phyloP scores from a whole-genome alignment of 2,888 invertebrate genomes.

The Diarsia mendica region DNA sequence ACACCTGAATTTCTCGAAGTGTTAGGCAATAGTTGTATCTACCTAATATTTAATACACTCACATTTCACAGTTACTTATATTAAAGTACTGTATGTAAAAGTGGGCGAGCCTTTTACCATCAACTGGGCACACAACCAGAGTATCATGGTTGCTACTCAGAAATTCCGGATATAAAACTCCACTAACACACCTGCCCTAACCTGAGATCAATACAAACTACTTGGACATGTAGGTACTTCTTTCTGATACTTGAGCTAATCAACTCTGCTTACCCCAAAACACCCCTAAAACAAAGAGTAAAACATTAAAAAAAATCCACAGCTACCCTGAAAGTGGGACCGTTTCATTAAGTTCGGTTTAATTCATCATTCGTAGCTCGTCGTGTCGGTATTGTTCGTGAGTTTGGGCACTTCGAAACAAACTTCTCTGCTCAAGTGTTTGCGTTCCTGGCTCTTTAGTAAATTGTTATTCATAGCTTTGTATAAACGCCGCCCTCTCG shows the following conservation, averaged over 20 bases:
- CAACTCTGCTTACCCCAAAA: not conserved
- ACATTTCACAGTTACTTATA: no score
- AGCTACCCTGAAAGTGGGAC: conserved; percentile 50
- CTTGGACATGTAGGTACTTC: not conserved
- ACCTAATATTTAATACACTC: no score
- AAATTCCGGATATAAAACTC: not conserved
- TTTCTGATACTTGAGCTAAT: not conserved
- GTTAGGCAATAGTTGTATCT: not conserved
- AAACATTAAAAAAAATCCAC: conserved; percentile 35
- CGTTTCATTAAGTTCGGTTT: conserved; percentile 69
- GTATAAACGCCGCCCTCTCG: conserved; percentile 84
- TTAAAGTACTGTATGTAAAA: not conserved
- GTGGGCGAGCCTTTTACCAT: not conserved
- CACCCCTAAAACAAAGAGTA: conserved; percentile 16
- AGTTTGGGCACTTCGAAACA: conserved; percentile 88
- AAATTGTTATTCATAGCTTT: conserved; percentile 90
- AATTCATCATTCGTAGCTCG: conserved; percentile 80
- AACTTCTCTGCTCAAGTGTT: conserved; percentile 88
- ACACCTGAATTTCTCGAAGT: not conserved
- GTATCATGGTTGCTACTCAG: not conserved
- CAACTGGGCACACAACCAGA: not conserved
- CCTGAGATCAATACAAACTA: not conserved
- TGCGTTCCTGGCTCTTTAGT: conserved; percentile 87
- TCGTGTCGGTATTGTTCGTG: conserved; percentile 85
- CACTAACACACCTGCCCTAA: no score